These are phyloP conservation scores for Clarias magur DNA, from an alignment of 2,113 vertebrate species.

Conservation along the genomic window DNA sequence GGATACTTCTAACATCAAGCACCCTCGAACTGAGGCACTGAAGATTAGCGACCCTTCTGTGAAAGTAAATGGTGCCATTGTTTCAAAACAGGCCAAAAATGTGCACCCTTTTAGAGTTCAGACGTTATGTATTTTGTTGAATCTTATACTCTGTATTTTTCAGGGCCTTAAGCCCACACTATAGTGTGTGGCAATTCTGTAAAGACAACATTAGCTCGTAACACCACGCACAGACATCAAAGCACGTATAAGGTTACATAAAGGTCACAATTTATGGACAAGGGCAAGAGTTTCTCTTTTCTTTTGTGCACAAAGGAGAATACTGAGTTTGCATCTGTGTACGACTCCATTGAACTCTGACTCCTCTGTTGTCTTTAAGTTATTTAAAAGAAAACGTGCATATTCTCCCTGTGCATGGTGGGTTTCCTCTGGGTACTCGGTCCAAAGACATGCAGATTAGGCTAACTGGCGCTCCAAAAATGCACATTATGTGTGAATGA, in stretches of 20 bases:
- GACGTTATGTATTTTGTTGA: neutral
- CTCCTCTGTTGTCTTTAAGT: neutral
- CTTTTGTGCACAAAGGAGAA: neutral
- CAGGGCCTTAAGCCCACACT: neutral
- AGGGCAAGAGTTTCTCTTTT: neutral
- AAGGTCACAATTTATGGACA: neutral
- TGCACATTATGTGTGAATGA: too few species aligned
- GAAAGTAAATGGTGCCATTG: neutral
- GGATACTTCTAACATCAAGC: conserved; percentile 12
- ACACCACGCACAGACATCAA: neutral
- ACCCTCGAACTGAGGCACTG: conserved; percentile 2
- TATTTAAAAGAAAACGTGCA: neutral
- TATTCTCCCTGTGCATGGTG: too few species aligned
- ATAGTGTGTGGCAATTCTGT: neutral
- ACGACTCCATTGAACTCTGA: neutral
- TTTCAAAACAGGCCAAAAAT: neutral
- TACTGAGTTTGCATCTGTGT: neutral
- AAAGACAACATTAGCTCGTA: neutral
- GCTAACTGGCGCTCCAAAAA: too few species aligned
- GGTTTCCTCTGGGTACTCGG: too few species aligned
- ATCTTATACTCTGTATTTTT: neutral
- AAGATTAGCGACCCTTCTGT: neutral
- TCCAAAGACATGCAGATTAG: too few species aligned
- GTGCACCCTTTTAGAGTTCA: neutral
- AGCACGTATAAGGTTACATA: neutral